Evolutionary conservation across 2,113 vertebrate genomes (phyloP).

Genomic region (Sapajus apella): DNA sequence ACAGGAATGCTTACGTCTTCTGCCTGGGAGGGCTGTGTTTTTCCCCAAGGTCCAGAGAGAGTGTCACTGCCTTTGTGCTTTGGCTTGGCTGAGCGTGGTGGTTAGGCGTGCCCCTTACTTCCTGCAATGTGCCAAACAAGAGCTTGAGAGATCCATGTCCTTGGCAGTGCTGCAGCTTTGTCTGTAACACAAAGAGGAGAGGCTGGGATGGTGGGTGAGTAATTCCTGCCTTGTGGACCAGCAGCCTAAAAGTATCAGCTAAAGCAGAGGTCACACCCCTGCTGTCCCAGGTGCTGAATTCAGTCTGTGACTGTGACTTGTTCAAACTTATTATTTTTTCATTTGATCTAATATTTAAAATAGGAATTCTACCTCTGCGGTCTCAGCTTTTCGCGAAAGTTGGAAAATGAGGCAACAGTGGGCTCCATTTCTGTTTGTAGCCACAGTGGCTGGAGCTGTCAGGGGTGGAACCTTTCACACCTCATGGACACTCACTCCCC

Average conservation of each 20-base stretch:
- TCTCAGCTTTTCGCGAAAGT: not conserved
- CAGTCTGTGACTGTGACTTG: fast-evolving
- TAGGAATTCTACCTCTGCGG: not conserved
- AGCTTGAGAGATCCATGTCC: fast-evolving
- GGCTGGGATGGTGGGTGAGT: not conserved
- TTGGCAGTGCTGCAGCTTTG: conserved; percentile 30
- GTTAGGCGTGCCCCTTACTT: not conserved
- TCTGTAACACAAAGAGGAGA: conserved; percentile 10
- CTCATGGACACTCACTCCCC: fast-evolving
- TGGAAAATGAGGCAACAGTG: not conserved
- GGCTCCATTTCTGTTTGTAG: not conserved
- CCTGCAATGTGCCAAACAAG: not conserved
- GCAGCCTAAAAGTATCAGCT: fast-evolving
- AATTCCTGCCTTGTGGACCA: not conserved
- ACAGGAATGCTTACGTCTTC: not conserved
- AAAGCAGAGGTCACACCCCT: not conserved
- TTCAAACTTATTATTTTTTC: not conserved
- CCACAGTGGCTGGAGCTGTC: not conserved
- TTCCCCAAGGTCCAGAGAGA: conserved; percentile 20
- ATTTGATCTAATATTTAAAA: not conserved
- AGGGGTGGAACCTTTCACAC: too few species aligned
- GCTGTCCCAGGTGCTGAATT: conserved; percentile 40
- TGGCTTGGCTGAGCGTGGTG: not conserved
- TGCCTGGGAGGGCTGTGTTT: not conserved
- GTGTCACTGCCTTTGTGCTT: not conserved